A percentile compares a stretch with the other conserved stretches of the same genome.
phyloP scores from a whole-genome alignment of 2,113 vertebrate genomes.

The Rynchops niger region DNA sequence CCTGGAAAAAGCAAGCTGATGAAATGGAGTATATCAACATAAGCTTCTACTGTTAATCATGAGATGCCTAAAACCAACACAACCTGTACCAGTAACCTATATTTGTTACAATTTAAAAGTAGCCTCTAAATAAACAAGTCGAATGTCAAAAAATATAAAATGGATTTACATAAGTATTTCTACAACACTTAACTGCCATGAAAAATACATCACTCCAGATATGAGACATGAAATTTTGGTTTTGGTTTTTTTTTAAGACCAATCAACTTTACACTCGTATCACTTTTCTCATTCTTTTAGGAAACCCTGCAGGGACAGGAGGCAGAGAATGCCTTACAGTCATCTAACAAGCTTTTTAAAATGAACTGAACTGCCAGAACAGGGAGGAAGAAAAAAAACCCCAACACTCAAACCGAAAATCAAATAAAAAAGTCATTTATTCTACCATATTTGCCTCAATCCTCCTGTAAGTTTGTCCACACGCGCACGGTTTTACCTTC shows the following conservation, averaged over 20 bases:
- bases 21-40: background rate
- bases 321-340: background rate
- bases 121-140: background rate
- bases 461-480: background rate
- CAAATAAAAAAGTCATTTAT: background rate
- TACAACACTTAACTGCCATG: background rate
- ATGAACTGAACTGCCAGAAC: background rate
- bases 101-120: background rate
- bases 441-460: background rate
- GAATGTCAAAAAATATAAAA: background rate
- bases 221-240: background rate
- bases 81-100: background rate
- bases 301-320: background rate
- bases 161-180: background rate
- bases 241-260: background rate
- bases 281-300: background rate
- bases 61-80: background rate
- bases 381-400: rapidly evolving
- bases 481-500: background rate
- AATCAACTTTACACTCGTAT: background rate
- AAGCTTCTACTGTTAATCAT: background rate
- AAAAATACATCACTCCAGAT: background rate
- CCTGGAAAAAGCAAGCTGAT: background rate
- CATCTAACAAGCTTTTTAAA: background rate
- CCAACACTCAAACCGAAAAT: background rate